Evolutionary conservation across 2,797 vertebrate genomes (phyloP), one percentile per base, ranked within the genome.

Genomic region (Setipinna tenuifilis): DNA sequence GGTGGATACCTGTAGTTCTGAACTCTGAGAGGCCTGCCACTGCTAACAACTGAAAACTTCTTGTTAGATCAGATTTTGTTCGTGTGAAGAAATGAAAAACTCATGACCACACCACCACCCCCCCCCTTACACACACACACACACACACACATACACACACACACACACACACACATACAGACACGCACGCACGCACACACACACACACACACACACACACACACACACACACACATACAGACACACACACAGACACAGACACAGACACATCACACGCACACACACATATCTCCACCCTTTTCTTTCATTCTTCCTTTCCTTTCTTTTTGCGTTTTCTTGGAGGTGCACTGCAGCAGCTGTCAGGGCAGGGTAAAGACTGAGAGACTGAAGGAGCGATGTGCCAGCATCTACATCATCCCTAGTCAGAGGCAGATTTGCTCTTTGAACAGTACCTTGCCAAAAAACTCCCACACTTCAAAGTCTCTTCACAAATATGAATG

Each of bases 201-300:
- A 44, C 78, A 81, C 78, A 46, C 78, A 81, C 78, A 81, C 78
- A 81, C 78, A 81, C 78, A 81, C 35, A 81, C 78, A 81, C 78
- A 81, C 78, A 81, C 78, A 81, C 78, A 80, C 75, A 80, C 75
- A 91, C 89, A 90, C 44, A 80, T 11, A 78, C 48, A 84, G 48
- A 57, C 19, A 78, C 44, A 78, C 25, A 71, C 11, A 35, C 59
- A 35, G 88, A 88, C 88, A 71, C 25, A 71, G 23, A 31, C 65
- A 1, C 61, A 25, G n/a, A n/a, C n/a, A n/a, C n/a, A n/a, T n/a
- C n/a, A n/a, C n/a, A n/a, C n/a, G n/a, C 61, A 65, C 2, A 28
- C 65, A 31, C 2, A 1, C 2, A 12, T 3, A 3, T 31, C 31
- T 17, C 19, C 6, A 6, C 17, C 1, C 31, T 41, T 75, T 41